Evolutionary conservation across 1,140 invertebrate species (phyloP), one percentile per base, ranked within the genome.

Genomic region (Heliconius melpomene): DNA sequence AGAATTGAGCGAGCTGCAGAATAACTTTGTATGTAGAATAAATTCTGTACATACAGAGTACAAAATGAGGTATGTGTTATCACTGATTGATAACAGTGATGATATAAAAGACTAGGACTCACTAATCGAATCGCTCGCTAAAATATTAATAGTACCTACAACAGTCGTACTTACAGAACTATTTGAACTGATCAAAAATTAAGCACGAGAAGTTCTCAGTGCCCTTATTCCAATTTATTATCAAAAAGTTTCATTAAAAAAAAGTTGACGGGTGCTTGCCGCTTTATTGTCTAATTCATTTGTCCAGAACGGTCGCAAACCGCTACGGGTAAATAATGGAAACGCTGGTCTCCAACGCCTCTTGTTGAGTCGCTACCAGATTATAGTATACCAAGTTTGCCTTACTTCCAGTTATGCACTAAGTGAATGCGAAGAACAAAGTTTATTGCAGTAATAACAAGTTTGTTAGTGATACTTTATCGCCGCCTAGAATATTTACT

Each of bases 271-370:
- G 85, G 88, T 91, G 86, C 84, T 92, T 87, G 85, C 81, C 88
- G 83, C 81, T 89, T 90, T 91, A 90, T 92, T 89, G 89, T 90
- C 86, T 89, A 90, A 92, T 90, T 91, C 88, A 91, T 93, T 93
- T 92, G 87, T 90, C 84, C 85, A 84, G 84, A 84, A 90, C 83
- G 87, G 85, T 82, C 85, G 83, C 88, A 86, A 88, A 89, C 87
- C 87, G 86, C 86, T 77, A 83, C 86, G 77, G 9, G 87, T 90
- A 89, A 90, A 91, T 91, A 92, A 92, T 90, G 87, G 83, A 89
- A 89, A 88, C 85, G 84, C 84, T 79, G 84, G 80, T 85, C 78
- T 88, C 85, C 82, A 83, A 84, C 86, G 82, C 84, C 86, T 85
- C 83, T 85, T 83, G 88, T 86, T 85, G 86, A 83, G 85, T 87